Evolutionary conservation across 1,140 invertebrate genomes (phyloP).

Genomic region (Leptinotarsa lineolata): DNA sequence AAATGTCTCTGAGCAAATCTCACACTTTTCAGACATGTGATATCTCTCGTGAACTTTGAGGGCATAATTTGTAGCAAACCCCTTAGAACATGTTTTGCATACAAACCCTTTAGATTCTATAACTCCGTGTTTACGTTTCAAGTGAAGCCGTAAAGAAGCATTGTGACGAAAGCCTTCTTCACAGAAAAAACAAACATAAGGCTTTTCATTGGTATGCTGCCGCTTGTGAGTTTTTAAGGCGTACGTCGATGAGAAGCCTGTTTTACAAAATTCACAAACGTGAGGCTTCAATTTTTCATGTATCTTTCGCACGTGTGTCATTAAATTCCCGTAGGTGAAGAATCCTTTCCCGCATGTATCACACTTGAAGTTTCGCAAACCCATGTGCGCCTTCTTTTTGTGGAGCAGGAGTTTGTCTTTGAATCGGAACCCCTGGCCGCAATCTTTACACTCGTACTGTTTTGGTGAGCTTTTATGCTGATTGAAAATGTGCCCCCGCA

Average conservation of each 20-base stretch:
- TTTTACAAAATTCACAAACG: constrained; percentile 42
- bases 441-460: constrained; percentile 41
- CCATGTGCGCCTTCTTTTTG: constrained; percentile 43
- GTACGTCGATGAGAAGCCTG: constrained; percentile 42
- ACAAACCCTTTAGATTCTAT: constrained; percentile 38
- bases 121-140: constrained; percentile 43
- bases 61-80: constrained; percentile 34
- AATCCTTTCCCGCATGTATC: constrained; percentile 45
- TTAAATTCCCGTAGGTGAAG: constrained; percentile 41
- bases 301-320: constrained; percentile 45
- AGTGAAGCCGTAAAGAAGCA: constrained; percentile 42
- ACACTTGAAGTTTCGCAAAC: constrained; percentile 42
- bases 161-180: constrained; percentile 44
- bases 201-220: constrained; percentile 46
- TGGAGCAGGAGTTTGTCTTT: constrained; percentile 42
- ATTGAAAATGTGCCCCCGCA: constrained; percentile 43
- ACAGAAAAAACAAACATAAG: constrained; percentile 43
- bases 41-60: constrained; percentile 31
- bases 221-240: constrained; percentile 42
- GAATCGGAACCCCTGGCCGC: constrained; percentile 38
- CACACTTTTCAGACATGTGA: constrained; percentile 34
- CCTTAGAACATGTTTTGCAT: constrained; percentile 43
- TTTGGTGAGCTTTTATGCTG: constrained; percentile 35
- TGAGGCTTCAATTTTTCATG: constrained; percentile 45
- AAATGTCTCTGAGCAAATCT: constrained; percentile 35